A percentile compares a stretch with the other conserved stretches of the same genome.
Evolutionary conservation across 2,888 invertebrate species (phyloP).

Genomic region (Dicycla oo): DNA sequence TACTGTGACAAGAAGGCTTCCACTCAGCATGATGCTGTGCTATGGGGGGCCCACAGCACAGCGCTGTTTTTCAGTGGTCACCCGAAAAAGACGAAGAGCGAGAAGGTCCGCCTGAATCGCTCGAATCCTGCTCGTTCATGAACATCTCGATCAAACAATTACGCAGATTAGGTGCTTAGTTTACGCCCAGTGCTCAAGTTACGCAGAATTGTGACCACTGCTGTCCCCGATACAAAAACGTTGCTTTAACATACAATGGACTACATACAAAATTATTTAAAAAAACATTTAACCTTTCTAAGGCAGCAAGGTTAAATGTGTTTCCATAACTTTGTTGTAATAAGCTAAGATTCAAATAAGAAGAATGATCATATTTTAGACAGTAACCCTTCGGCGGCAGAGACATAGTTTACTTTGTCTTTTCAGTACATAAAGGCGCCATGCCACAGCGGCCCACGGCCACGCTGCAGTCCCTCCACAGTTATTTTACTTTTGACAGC

Average conservation of each 20-base stretch:
- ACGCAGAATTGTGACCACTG: neutral
- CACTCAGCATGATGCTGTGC: no score
- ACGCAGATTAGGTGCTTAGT: neutral
- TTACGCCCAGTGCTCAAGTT: neutral
- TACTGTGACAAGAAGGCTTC: no score
- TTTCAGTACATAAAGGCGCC: neutral
- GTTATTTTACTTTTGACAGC: neutral
- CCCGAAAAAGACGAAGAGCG: no score
- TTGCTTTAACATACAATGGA: slow-evolving; percentile 47
- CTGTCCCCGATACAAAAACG: slow-evolving; percentile 11
- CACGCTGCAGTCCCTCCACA: no score
- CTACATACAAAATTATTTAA: no score
- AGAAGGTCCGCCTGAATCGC: neutral
- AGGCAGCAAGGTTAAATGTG: slow-evolving; percentile 43
- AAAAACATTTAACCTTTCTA: neutral
- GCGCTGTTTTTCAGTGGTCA: no score
- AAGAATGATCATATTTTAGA: neutral
- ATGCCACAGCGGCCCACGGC: no score
- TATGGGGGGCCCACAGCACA: no score
- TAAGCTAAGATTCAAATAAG: slow-evolving; percentile 20
- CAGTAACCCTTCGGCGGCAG: slow-evolving; percentile 5
- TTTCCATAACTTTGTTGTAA: slow-evolving; percentile 1
- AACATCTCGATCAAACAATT: neutral
- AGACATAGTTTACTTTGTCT: neutral
- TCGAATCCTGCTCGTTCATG: neutral